These are phyloP conservation scores for Riptortus pedestris DNA, from an alignment of 1,140 invertebrate species.

Conservation along the genomic window DNA sequence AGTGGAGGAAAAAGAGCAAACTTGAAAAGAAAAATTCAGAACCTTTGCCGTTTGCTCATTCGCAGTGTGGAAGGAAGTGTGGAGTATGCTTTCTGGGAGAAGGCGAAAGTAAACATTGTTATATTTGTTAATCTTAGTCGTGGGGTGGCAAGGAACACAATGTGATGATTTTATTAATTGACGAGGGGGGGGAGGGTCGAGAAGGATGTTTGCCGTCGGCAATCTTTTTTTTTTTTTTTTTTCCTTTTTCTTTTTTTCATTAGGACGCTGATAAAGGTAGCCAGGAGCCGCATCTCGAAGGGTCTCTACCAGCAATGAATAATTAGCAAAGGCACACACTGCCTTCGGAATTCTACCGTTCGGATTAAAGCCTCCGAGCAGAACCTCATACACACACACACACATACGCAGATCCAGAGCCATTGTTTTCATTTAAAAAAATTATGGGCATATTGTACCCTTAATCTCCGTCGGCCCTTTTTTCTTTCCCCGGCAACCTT, in stretches of 20 bases:
- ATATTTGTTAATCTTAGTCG: slow-evolving; percentile 14
- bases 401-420: not conserved
- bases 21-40: too few species aligned
- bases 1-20: too few species aligned
- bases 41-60: too few species aligned
- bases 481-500: not conserved
- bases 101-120: slow-evolving; percentile 9
- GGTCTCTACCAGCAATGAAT: not conserved
- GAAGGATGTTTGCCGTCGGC: slow-evolving; percentile 5
- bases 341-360: too few species aligned
- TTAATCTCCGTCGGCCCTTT: not conserved
- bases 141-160: slow-evolving; percentile 12
- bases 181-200: not conserved
- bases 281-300: not conserved
- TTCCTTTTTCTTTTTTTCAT: too few species aligned
- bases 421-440: slow-evolving; percentile 15
- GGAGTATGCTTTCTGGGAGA: not conserved
- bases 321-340: not conserved
- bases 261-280: not conserved
- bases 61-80: slow-evolving; percentile 1
- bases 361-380: slow-evolving; percentile 12
- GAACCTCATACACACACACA: too few species aligned
- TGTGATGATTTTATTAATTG: slow-evolving; percentile 13
- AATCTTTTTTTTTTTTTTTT: slow-evolving; percentile 8
- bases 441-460: slow-evolving; percentile 3